A percentile compares a stretch with the other conserved stretches of the same genome.
These are phyloP conservation scores for Leptinotarsa rubiginosa DNA, from an alignment of 2,888 invertebrate genomes.

Conservation along the genomic window DNA sequence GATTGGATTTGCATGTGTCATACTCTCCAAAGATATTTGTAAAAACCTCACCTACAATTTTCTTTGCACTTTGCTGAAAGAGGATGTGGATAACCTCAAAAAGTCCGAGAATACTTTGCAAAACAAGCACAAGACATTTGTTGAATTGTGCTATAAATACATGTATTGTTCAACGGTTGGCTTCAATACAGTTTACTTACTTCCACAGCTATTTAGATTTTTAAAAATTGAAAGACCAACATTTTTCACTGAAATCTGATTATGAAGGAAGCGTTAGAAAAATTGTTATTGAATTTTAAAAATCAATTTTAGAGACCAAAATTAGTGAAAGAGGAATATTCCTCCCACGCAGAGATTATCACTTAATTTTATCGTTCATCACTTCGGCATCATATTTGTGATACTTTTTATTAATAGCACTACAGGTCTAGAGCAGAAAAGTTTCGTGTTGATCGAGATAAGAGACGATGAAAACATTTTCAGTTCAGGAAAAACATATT, in stretches of 20 bases:
- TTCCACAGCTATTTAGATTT: conserved; percentile 82
- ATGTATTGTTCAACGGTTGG: conserved; percentile 85
- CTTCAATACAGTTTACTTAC: conserved; percentile 79
- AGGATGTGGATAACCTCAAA: conserved; percentile 75
- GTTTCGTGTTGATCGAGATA: background rate
- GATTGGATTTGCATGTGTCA: conserved; percentile 81
- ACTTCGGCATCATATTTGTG: background rate
- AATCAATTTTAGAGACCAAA: too few species aligned
- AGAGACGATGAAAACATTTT: background rate
- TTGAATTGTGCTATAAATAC: conserved; percentile 88
- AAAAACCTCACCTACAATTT: conserved; percentile 79
- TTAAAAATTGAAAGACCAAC: conserved; percentile 84
- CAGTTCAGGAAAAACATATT: background rate
- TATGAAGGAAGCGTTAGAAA: background rate
- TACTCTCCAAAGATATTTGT: conserved; percentile 75
- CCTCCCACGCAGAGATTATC: background rate
- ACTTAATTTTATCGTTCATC: background rate
- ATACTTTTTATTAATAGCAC: background rate
- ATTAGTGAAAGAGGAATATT: too few species aligned
- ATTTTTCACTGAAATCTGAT: conserved; percentile 83
- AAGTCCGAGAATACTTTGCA: conserved; percentile 75
- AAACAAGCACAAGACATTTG: conserved; percentile 78
- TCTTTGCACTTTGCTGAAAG: conserved; percentile 76
- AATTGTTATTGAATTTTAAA: background rate
- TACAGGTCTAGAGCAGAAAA: background rate